Evolutionary conservation across 2,113 vertebrate genomes (phyloP), one percentile per base, ranked within the genome.

Genomic region (Mormoops blainvillei): DNA sequence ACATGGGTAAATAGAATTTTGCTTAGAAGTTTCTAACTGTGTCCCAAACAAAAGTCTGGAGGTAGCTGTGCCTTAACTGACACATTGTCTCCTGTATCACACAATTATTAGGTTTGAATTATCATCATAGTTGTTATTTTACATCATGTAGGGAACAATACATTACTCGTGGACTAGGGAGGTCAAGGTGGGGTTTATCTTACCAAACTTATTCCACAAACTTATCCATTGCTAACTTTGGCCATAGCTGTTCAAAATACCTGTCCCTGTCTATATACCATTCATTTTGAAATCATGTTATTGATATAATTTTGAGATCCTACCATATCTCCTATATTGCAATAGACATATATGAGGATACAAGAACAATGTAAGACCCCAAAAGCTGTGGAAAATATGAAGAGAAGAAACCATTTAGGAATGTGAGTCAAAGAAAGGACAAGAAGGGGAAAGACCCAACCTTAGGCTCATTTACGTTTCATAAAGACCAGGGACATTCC

Each of bases 1-100:
- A 88, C 36, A 70, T 33, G 43, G 61, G 45, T 88, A 88, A 96
- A 95, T 33, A 94, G 43, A 78, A 71, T 90, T 83, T 93, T 94
- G 58, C 54, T 86, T 93, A 82, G n/a, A 54, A 77, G 58, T 92
- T 82, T 96, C 58, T 95, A 19, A 73, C 65, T 52, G 22, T 13
- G 33, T 91, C 61, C 28, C 28, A 82, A 65, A 95, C 10, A 77
- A 91, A 86, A 91, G 61, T 43, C 68, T 89, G 15, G 36, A 26
- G 28, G 58, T 81, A 81, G 52, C 36, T 4, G 0, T 22, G 73
- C 13, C 41, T 36, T 22, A 2, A 28, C 36, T 81, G 7, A 70
- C 3, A 9, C n/a, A 41, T 45, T 82, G 54, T 56, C 48, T 94
- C 24, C 41, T 73, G 2, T 1, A 52, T 61, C 38, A 26, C 36